Conservation (phyloP, 2,113 vertebrate species). For the Gorilla gorilla region DNA sequence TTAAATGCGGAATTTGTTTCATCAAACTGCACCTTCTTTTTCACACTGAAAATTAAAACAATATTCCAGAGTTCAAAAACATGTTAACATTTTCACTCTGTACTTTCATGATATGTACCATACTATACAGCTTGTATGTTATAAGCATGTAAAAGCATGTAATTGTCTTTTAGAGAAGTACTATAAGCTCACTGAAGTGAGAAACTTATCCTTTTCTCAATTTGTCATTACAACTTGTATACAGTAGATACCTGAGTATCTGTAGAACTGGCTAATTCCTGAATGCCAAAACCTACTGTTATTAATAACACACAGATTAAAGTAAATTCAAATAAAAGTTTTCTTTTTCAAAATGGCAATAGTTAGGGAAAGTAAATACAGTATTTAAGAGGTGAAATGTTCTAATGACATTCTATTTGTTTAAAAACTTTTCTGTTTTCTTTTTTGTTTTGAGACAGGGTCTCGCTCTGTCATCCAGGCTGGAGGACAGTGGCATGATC, state of each 20-base stretch:
- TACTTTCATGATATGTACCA: neutral
- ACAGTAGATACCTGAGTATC: neutral
- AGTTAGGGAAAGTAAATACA: neutral
- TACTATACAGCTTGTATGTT: neutral
- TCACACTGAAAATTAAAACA: constrained; percentile 83
- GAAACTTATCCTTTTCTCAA: neutral
- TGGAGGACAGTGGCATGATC: too few species aligned
- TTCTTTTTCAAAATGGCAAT: constrained; percentile 2
- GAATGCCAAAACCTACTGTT: neutral
- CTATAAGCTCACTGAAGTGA: neutral
- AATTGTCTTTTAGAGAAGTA: neutral
- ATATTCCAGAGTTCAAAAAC: constrained; percentile 48
- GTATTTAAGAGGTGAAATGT: constrained; percentile 12
- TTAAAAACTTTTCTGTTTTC: neutral
- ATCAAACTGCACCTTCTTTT: constrained; percentile 85
- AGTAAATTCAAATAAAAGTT: neutral
- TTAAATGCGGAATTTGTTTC: constrained; percentile 83
- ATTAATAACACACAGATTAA: neutral
- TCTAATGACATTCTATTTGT: neutral
- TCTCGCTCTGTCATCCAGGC: too few species aligned
- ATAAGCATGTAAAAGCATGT: neutral
- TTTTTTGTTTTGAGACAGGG: too few species aligned
- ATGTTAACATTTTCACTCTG: neutral
- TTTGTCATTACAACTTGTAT: neutral
- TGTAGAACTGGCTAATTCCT: neutral